Conservation (phyloP, 1,140 invertebrate genomes). For the Rhagoletis zephyria region DNA sequence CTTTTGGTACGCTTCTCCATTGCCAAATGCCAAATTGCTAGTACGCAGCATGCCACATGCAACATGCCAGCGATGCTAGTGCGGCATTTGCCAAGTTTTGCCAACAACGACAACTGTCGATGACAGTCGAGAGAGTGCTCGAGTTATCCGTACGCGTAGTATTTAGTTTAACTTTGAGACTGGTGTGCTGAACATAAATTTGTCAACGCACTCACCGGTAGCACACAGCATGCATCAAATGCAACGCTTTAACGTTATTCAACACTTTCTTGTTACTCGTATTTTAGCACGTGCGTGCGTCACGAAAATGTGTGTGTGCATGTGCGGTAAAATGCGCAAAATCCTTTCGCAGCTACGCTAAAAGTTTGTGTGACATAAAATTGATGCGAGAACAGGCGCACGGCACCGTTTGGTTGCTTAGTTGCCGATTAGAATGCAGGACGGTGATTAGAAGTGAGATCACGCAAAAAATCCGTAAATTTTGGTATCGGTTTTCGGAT, state of each 20-base stretch:
- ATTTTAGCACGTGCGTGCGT: background rate
- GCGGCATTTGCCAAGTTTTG: constrained; percentile 29
- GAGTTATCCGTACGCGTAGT: background rate
- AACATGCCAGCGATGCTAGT: background rate
- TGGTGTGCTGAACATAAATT: constrained; percentile 40
- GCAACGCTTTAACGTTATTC: background rate
- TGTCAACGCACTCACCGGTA: background rate
- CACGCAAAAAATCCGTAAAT: background rate
- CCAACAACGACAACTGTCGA: constrained; percentile 45
- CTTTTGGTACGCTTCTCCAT: background rate
- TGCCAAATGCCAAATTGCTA: background rate
- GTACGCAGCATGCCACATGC: constrained; percentile 10
- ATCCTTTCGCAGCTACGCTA: background rate
- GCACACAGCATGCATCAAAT: too few relatives aligned
- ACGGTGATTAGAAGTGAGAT: background rate
- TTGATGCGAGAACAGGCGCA: background rate
- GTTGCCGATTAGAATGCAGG: background rate
- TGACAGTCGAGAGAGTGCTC: constrained; percentile 37
- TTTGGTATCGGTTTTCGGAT: too few relatives aligned
- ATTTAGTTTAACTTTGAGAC: constrained; percentile 50
- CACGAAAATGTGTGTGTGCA: background rate
- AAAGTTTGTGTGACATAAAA: background rate
- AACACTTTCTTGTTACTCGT: background rate
- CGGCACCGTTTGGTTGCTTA: background rate
- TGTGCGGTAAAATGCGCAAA: background rate